A percentile compares a stretch with the other conserved stretches of the same genome.
Evolutionary conservation across 2,113 vertebrate species (phyloP).

Genomic region (Bos javanicus): DNA sequence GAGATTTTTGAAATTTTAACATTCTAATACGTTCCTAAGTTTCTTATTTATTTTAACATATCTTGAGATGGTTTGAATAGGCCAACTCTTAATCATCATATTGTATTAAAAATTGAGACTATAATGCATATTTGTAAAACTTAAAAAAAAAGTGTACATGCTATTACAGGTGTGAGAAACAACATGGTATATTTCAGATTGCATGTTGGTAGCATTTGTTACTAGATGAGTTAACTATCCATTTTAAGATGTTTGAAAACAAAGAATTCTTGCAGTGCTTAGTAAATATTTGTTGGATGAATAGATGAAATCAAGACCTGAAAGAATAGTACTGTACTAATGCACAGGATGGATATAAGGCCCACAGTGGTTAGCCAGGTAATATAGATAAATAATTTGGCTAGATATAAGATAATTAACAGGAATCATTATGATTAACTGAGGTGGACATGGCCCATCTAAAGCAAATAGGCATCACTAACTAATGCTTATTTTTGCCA

Average conservation of each 20-base stretch:
- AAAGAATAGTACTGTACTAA: not conserved
- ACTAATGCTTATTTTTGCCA: not conserved
- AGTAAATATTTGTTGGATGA: constrained; percentile 3
- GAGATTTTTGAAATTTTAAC: constrained; percentile 14
- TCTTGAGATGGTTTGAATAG: not conserved
- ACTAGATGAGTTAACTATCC: not conserved
- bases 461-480: not conserved
- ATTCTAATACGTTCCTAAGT: not conserved
- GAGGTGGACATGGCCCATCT: not conserved
- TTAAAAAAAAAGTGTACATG: not conserved
- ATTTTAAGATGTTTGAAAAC: not conserved
- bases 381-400: not conserved
- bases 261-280: not conserved
- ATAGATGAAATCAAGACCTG: not conserved
- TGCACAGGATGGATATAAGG: not conserved
- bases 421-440: not conserved
- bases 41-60: not conserved
- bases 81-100: not conserved
- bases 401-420: not conserved
- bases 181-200: not conserved
- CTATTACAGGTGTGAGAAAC: not conserved
- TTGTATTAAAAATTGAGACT: not conserved
- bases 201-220: not conserved
- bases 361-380: not conserved
- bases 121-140: not conserved